phyloP scores from a whole-genome alignment of 1,140 invertebrate species.

The Drosophila funebris region DNA sequence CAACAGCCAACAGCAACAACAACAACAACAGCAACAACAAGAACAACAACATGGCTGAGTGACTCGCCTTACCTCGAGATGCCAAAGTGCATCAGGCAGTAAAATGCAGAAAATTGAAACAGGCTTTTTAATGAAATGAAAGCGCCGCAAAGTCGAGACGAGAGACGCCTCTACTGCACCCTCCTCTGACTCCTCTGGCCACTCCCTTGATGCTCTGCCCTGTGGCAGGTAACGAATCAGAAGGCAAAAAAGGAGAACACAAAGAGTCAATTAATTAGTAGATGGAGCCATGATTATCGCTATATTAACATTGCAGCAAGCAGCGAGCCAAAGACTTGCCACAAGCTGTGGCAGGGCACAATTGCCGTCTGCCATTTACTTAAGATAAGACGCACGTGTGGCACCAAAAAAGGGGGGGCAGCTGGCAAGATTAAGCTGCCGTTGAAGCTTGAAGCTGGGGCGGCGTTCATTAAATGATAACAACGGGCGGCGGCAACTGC shows the following conservation, averaged over 20 bases:
- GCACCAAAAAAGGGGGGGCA: slow-evolving; percentile 16
- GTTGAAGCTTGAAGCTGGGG: slow-evolving; percentile 25
- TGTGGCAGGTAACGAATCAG: slow-evolving; percentile 21
- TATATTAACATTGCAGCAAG: slow-evolving; percentile 73
- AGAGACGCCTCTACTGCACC: background rate
- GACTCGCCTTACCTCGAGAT: slow-evolving; percentile 55
- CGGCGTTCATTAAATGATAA: slow-evolving; percentile 78
- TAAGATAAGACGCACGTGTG: slow-evolving; percentile 52
- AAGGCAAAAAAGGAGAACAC: slow-evolving; percentile 59
- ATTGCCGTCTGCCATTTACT: slow-evolving; percentile 40
- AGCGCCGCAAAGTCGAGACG: slow-evolving; percentile 56
- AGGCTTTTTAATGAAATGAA: slow-evolving; percentile 81
- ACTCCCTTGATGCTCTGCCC: background rate
- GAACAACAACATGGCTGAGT: slow-evolving; percentile 19
- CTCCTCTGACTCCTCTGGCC: background rate
- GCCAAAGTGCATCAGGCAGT: slow-evolving; percentile 83
- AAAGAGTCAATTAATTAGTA: slow-evolving; percentile 84
- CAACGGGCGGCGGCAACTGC: slow-evolving; percentile 33
- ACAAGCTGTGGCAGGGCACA: slow-evolving; percentile 7
- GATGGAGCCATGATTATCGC: slow-evolving; percentile 80
- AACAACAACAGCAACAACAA: slow-evolving; percentile 2
- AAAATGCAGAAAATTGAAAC: slow-evolving; percentile 83
- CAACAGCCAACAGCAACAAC: slow-evolving; percentile 25
- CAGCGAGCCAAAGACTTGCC: slow-evolving; percentile 7
- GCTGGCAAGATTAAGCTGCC: slow-evolving; percentile 11